Evolutionary conservation across 2,797 vertebrate genomes (phyloP), one percentile per base, ranked within the genome.

Genomic region (Sylvilagus floridanus): DNA sequence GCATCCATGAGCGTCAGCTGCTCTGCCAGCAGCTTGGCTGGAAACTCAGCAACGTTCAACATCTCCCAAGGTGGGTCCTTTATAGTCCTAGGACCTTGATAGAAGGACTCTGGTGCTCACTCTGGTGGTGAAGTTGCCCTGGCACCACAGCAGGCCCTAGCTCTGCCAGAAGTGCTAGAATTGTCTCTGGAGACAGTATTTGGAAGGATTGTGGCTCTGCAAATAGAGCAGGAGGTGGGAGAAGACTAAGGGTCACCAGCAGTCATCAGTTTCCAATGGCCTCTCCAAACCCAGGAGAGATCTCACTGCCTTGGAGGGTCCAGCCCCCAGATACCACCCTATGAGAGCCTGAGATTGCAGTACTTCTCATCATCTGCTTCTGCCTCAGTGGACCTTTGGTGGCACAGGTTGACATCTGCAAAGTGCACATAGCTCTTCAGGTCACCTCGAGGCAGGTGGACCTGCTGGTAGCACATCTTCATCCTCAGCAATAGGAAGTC

Each of bases 61-160:
- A 32, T 3, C 17, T 28, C 11, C 19, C 7, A 7, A 13, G 19
- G 30, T 8, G 8, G 7, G 57, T 4, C 99, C 96, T 99, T 98
- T 89, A 99, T 99, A 97, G 98, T 98, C 75, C 99, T 98, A 16
- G 98, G 98, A 7, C 99, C 99, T 5, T 98, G 98, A 95, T 99
- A 99, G 98, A 60, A 19, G 65, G 7, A 2, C 73, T 91, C 4
- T 91, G 78, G 32, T 63, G 47, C 26, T 66, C 26, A 42, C 26
- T 10, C 37, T 66, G 81, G 11, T 32, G 62, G 26, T 83, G 10
- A 7, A 4, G 50, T 1, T 50, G 13, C 26, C 30, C 65, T 32
- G 65, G 12, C 37, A 62, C 6, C 52, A 60, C 3, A 72, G 84
- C 35, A 22, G 26, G 19, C 17, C 2, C 2, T 22, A 5, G 24